Conservation (phyloP, 1,140 invertebrate species). For the Babylonia areolata region DNA sequence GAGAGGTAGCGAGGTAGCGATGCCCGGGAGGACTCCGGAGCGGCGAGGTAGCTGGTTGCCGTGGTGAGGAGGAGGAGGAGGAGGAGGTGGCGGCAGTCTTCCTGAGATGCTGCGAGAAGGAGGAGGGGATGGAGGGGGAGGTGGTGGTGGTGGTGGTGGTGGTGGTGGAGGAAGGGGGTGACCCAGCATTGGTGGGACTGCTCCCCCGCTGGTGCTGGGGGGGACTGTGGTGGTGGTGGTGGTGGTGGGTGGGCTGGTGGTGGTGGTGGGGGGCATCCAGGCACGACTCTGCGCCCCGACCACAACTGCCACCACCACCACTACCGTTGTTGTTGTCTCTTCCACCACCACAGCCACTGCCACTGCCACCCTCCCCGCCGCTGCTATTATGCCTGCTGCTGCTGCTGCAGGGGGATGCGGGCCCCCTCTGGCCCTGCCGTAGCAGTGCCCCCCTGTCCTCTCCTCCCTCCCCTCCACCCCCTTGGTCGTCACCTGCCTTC, state of each 20-base stretch:
- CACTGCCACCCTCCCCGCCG: not conserved
- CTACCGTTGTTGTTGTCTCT: not conserved
- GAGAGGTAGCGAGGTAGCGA: constrained; percentile 30
- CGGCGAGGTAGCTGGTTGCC: constrained; percentile 34
- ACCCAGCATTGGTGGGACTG: not conserved
- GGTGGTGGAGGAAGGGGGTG: not conserved
- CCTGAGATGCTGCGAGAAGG: constrained; percentile 28
- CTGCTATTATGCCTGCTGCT: not conserved
- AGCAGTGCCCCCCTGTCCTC: not conserved
- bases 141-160: not conserved
- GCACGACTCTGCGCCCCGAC: not conserved
- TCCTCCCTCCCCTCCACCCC: not conserved
- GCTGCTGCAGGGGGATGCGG: not conserved
- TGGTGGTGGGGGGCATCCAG: not conserved
- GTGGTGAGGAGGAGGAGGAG: not conserved
- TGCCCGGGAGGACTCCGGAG: constrained; percentile 19
- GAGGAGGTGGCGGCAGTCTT: not conserved
- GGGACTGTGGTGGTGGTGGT: not conserved
- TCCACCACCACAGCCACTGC: not conserved
- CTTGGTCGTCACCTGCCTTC: not conserved
- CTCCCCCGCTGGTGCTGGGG: not conserved
- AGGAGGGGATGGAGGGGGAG: not conserved
- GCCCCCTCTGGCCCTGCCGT: not conserved
- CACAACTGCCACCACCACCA: not conserved
- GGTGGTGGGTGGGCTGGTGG: not conserved